Conservation (phyloP, 2,113 vertebrate species). For the Thalassarche chlororhynchos region DNA sequence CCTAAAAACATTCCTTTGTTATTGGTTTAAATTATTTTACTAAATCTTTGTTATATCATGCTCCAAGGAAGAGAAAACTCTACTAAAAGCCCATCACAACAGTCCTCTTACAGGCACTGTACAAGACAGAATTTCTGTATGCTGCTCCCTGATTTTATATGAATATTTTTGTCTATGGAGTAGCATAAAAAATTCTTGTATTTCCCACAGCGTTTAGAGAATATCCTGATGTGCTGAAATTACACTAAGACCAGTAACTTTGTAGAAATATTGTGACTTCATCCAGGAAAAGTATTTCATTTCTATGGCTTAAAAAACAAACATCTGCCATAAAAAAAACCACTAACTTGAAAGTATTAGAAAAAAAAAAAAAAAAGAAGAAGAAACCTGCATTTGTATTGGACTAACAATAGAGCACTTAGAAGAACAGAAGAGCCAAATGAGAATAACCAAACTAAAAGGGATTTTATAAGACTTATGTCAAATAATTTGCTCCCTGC, state of each 20-base stretch:
- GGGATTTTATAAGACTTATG: background rate
- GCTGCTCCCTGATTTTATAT: background rate
- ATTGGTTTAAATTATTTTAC: background rate
- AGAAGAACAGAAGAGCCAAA: background rate
- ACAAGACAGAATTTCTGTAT: background rate
- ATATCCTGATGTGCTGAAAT: background rate
- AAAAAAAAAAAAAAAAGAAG: background rate
- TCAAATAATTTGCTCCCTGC: background rate
- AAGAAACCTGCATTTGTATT: background rate
- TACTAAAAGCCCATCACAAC: background rate
- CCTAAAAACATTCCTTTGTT: background rate
- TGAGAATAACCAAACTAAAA: background rate
- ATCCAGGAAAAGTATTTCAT: background rate
- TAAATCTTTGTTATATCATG: background rate
- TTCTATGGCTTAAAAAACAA: background rate
- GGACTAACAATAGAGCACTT: background rate
- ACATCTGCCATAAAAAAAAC: background rate
- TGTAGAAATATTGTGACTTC: background rate
- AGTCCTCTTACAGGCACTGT: background rate
- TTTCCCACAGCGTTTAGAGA: background rate
- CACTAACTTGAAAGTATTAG: background rate
- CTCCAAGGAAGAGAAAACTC: background rate
- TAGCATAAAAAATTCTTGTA: background rate
- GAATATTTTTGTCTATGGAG: background rate
- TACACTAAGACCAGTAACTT: background rate